Evolutionary conservation across 2,888 invertebrate genomes (phyloP).

Genomic region (Eupithecia tripunctaria): DNA sequence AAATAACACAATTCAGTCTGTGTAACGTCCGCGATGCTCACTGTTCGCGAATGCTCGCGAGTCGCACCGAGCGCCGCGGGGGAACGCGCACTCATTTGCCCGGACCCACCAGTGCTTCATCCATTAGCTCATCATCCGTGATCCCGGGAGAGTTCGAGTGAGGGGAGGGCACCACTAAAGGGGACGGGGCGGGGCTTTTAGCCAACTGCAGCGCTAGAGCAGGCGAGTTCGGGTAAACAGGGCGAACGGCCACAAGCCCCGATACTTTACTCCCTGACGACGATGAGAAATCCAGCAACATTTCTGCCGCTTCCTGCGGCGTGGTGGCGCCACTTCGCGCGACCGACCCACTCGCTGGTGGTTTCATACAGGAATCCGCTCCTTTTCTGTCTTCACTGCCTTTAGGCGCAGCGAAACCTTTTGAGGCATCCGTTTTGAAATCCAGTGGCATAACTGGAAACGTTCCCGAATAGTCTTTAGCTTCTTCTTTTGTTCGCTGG

Average conservation of each 20-base stretch:
- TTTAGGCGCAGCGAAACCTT: slow-evolving; percentile 78
- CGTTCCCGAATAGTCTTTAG: slow-evolving; percentile 66
- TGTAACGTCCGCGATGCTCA: slow-evolving; percentile 33
- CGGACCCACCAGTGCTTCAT: slow-evolving; percentile 92
- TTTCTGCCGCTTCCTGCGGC: slow-evolving; percentile 86
- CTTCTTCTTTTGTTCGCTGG: slow-evolving; percentile 72
- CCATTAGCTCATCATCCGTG: slow-evolving; percentile 95
- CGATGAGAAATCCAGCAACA: slow-evolving; percentile 87
- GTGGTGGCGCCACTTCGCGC: slow-evolving; percentile 77
- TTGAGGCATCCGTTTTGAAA: slow-evolving; percentile 78
- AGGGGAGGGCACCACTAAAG: slow-evolving; percentile 87
- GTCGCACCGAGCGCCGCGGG: slow-evolving; percentile 41
- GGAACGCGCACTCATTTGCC: slow-evolving; percentile 85
- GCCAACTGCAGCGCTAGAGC: slow-evolving; percentile 89
- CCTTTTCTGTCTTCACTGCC: slow-evolving; percentile 78
- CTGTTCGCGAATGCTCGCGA: slow-evolving; percentile 40
- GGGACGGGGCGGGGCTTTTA: slow-evolving; percentile 90
- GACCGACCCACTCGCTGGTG: slow-evolving; percentile 74
- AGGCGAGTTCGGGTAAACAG: slow-evolving; percentile 86
- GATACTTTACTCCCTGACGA: slow-evolving; percentile 84
- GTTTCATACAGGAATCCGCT: slow-evolving; percentile 79
- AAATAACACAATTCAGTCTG: slow-evolving; percentile 34
- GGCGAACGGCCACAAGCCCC: slow-evolving; percentile 82
- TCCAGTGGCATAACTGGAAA: slow-evolving; percentile 76
- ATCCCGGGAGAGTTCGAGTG: slow-evolving; percentile 90